Percentiles rank a stretch among this genome's conserved stretches.
Evolutionary conservation across 2,113 vertebrate genomes (phyloP).

Genomic region (Elgaria multicarinata): DNA sequence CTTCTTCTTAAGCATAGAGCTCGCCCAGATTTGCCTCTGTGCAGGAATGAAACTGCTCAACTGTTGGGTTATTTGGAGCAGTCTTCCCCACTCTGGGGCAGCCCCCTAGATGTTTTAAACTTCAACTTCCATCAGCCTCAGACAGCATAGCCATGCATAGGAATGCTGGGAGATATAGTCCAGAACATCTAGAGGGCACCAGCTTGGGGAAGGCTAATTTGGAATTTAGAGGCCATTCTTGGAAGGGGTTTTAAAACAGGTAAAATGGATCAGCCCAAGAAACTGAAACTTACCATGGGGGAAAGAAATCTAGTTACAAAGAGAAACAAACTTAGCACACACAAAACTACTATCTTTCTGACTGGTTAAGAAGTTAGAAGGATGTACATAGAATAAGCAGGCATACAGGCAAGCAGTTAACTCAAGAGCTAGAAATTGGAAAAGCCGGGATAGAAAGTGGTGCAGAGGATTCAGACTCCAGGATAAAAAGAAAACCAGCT

Average conservation of each 20-base stretch:
- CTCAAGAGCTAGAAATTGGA: neutral
- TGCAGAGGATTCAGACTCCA: too few species aligned
- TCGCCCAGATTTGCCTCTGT: neutral
- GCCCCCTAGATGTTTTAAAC: too few species aligned
- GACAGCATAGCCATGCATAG: too few species aligned
- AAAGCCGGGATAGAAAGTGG: neutral
- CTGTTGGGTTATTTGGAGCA: neutral
- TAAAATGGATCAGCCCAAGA: neutral
- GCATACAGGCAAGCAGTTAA: neutral
- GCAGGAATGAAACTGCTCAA: neutral
- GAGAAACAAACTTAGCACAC: neutral
- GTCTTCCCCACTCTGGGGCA: too few species aligned
- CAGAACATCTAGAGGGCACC: too few species aligned
- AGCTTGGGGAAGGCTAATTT: too few species aligned
- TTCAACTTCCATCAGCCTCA: too few species aligned
- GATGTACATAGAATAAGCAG: neutral
- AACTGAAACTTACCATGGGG: neutral
- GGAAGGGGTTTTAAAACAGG: neutral
- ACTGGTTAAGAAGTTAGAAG: neutral
- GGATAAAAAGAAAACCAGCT: neutral
- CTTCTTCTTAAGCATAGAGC: neutral
- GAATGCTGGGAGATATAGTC: too few species aligned
- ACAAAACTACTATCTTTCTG: neutral
- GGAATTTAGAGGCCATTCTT: neutral
- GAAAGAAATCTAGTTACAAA: neutral